phyloP scores from a whole-genome alignment of 2,797 vertebrate genomes.

The Phylloscopus collybita region DNA sequence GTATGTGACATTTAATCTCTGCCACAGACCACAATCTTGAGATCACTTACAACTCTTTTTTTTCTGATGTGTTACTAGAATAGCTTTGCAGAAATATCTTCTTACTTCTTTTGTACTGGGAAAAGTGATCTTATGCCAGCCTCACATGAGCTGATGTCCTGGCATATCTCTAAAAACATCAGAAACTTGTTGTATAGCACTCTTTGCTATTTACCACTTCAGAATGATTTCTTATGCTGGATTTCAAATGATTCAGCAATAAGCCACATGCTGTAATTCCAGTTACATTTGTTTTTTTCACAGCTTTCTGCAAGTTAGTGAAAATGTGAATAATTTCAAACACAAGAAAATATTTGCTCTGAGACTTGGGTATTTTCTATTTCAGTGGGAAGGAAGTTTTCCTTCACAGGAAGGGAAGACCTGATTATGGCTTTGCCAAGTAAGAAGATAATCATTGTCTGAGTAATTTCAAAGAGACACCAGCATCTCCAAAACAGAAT shows the following conservation, averaged over 20 bases:
- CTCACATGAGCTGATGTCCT: neutral
- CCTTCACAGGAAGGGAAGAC: neutral
- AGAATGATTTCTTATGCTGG: neutral
- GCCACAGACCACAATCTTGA: neutral
- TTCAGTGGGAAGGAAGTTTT: neutral
- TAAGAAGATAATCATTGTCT: neutral
- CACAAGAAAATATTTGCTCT: neutral
- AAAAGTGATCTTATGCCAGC: neutral
- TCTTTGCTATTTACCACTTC: neutral
- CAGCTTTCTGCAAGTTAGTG: neutral
- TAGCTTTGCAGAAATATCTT: neutral
- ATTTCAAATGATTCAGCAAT: neutral
- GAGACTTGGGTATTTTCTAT: neutral
- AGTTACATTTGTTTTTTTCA: neutral
- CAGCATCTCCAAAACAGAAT: neutral
- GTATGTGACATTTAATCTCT: constrained; percentile 44
- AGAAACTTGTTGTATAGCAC: neutral
- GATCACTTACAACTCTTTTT: neutral
- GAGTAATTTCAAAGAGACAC: neutral
- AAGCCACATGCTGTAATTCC: neutral
- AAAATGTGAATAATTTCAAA: neutral
- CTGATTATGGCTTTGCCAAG: neutral
- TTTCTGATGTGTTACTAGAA: neutral
- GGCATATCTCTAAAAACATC: neutral
- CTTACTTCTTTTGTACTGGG: neutral